These are phyloP conservation scores for Otolemur garnettii DNA, from an alignment of 2,113 vertebrate genomes.

Conservation along the genomic window DNA sequence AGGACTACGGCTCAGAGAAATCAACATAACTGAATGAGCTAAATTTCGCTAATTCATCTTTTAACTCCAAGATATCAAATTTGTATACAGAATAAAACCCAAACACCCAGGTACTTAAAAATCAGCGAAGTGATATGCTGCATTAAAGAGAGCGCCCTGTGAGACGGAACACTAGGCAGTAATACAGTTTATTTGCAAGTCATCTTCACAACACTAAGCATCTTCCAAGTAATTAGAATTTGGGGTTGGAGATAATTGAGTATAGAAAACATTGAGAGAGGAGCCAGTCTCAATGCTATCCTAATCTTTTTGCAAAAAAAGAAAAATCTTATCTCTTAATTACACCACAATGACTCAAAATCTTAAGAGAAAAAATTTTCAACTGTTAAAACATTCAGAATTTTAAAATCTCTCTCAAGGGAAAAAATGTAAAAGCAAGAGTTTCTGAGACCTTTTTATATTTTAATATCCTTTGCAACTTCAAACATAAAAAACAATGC, in stretches of 20 bases:
- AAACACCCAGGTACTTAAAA: slow-evolving; percentile 1
- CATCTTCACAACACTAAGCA: slow-evolving; percentile 3
- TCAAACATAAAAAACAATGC: neutral
- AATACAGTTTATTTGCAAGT: slow-evolving; percentile 7
- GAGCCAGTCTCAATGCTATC: neutral
- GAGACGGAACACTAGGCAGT: neutral
- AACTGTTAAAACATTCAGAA: neutral
- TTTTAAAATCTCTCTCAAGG: neutral
- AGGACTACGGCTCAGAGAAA: slow-evolving; percentile 6
- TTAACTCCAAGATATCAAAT: slow-evolving; percentile 23
- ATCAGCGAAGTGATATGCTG: neutral
- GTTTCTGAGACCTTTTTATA: neutral
- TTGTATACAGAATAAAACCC: neutral
- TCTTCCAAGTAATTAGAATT: slow-evolving; percentile 53
- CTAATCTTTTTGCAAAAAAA: neutral
- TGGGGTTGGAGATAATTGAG: slow-evolving; percentile 23
- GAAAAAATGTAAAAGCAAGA: slow-evolving; percentile 1
- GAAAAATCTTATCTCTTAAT: neutral
- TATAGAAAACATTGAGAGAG: slow-evolving; percentile 35
- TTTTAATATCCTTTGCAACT: neutral
- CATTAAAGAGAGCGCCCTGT: slow-evolving; percentile 3
- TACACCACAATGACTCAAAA: neutral
- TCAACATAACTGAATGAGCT: neutral
- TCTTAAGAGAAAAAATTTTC: neutral
- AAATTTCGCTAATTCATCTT: slow-evolving; percentile 52